A percentile compares a stretch with the other conserved stretches of the same genome.
phyloP scores from a whole-genome alignment of 2,797 vertebrate genomes.

The Ficedula albicollis region DNA sequence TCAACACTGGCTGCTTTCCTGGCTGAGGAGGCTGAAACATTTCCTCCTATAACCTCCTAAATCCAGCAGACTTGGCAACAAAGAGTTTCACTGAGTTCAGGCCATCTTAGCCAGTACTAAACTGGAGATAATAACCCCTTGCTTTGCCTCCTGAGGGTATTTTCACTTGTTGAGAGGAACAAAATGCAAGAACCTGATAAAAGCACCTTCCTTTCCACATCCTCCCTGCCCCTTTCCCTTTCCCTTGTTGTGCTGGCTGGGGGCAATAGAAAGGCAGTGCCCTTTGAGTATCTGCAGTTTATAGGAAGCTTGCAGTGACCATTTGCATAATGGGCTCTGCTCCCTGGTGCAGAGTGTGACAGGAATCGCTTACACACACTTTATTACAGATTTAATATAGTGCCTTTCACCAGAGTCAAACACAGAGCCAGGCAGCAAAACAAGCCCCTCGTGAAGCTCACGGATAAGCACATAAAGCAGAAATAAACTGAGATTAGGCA shows the following conservation, averaged over 20 bases:
- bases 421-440: background rate
- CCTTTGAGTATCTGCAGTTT: background rate
- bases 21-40: background rate
- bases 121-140: background rate
- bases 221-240: background rate
- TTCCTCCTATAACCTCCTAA: background rate
- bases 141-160: background rate
- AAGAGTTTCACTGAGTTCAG: background rate
- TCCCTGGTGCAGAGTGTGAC: slow-evolving; percentile 37
- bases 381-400: slow-evolving; percentile 10
- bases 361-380: slow-evolving; percentile 28
- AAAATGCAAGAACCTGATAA: background rate
- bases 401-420: slow-evolving; percentile 28
- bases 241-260: background rate
- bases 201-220: background rate
- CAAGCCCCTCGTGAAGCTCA: background rate
- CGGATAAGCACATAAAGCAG: background rate
- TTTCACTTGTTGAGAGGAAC: background rate
- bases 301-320: background rate
- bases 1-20: background rate
- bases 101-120: background rate
- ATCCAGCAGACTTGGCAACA: background rate
- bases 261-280: background rate
- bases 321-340: slow-evolving; percentile 32
- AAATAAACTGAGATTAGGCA: slow-evolving; percentile 30